Conservation (phyloP, 1,140 invertebrate genomes). For the Lepidurus couesii region DNA sequence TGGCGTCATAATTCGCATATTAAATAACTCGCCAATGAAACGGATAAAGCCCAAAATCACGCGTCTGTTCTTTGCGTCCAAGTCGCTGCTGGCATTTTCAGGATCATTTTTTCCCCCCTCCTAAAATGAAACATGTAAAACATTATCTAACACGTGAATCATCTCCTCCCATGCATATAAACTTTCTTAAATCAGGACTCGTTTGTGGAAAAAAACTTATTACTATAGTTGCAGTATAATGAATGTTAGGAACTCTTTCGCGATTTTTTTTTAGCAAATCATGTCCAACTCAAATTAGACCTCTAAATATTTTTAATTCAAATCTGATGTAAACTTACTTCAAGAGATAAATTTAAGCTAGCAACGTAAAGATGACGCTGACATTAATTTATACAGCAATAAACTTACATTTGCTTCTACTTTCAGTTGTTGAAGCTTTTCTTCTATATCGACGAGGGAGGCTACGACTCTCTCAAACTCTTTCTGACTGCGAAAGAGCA, state of each 20-base stretch:
- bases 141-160: neutral
- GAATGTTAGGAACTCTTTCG: too few species aligned
- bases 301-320: too few species aligned
- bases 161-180: too few species aligned
- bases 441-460: slow-evolving; percentile 52
- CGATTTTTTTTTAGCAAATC: too few species aligned
- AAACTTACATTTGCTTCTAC: slow-evolving; percentile 44
- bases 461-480: slow-evolving; percentile 75
- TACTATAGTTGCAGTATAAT: too few species aligned
- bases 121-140: slow-evolving; percentile 50
- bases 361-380: too few species aligned
- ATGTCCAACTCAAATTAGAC: too few species aligned
- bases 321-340: too few species aligned
- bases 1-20: slow-evolving; percentile 79
- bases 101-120: slow-evolving; percentile 50
- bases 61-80: slow-evolving; percentile 37
- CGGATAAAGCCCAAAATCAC: slow-evolving; percentile 31
- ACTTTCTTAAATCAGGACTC: neutral
- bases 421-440: slow-evolving; percentile 58
- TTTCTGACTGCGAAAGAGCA: slow-evolving; percentile 75
- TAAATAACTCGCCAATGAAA: slow-evolving; percentile 84
- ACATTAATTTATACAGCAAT: too few species aligned
- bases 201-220: neutral
- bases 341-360: too few species aligned
- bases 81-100: slow-evolving; percentile 29